Percentiles rank a stretch among this genome's conserved stretches.
These are phyloP conservation scores for Creontiades dilutus DNA, from an alignment of 2,888 invertebrate genomes.

Conservation along the genomic window DNA sequence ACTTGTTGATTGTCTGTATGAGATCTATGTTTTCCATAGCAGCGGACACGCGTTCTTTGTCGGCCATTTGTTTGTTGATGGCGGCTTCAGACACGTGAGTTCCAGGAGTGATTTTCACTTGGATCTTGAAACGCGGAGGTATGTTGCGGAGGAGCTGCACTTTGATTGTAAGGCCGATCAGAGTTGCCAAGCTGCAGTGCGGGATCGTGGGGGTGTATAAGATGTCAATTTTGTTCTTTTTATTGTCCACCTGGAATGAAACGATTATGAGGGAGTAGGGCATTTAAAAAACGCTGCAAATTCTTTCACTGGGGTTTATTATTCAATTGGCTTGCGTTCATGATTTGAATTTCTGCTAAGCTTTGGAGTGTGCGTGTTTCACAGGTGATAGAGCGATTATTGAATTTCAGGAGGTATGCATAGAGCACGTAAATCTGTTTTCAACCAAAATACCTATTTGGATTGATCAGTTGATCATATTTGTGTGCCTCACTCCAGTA, in stretches of 20 bases:
- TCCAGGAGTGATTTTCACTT: constrained; percentile 91
- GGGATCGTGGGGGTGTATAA: constrained; percentile 98
- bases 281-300: too few species aligned
- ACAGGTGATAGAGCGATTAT: too few species aligned
- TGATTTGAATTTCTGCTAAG: too few species aligned
- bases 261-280: not conserved
- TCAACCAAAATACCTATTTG: too few species aligned
- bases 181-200: constrained; percentile 98
- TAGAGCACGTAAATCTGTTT: too few species aligned
- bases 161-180: constrained; percentile 91
- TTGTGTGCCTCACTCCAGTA: too few species aligned
- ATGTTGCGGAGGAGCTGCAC: constrained; percentile 93
- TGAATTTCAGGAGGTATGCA: too few species aligned
- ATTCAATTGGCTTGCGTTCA: too few species aligned
- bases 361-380: too few species aligned
- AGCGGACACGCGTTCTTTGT: constrained; percentile 97
- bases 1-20: constrained; percentile 96
- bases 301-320: too few species aligned
- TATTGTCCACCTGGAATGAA: constrained; percentile 84
- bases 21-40: constrained; percentile 96
- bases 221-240: constrained; percentile 85
- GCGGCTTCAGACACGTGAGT: constrained; percentile 87
- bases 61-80: constrained; percentile 97
- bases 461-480: too few species aligned
- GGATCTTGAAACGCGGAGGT: constrained; percentile 89